phyloP scores from a whole-genome alignment of 2,113 vertebrate genomes.

The Stegostoma tigrinum region DNA sequence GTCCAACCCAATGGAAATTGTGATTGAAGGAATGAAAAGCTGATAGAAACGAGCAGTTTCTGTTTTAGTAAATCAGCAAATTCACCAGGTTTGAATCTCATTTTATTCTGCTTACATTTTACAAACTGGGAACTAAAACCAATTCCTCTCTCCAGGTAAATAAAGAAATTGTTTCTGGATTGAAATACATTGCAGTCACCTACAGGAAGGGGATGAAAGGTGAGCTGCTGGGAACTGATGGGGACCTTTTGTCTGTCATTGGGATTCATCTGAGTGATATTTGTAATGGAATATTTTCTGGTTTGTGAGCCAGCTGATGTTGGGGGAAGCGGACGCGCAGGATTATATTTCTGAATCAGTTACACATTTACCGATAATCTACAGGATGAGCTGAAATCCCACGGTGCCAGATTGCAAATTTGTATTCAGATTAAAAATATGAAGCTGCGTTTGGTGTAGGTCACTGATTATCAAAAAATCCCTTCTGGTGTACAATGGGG shows the following conservation, averaged over 20 bases:
- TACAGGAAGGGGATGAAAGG: constrained; percentile 11
- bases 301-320: not conserved
- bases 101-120: not conserved
- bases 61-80: not conserved
- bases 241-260: not conserved
- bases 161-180: constrained; percentile 6
- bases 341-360: not conserved
- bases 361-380: not conserved
- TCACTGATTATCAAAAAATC: not conserved
- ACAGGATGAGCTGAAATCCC: too few relatives aligned
- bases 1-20: not conserved
- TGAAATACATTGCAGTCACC: not conserved
- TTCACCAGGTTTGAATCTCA: not conserved
- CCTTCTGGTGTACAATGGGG: not conserved
- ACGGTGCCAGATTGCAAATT: too few relatives aligned
- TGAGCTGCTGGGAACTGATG: not conserved
- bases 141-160: not conserved
- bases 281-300: too few relatives aligned
- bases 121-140: not conserved
- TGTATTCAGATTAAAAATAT: too few relatives aligned
- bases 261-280: not conserved
- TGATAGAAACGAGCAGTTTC: not conserved
- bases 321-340: not conserved
- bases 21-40: not conserved
- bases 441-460: not conserved